These are phyloP conservation scores for Scolopax rusticola DNA, from an alignment of 2,797 vertebrate genomes.

Conservation along the genomic window DNA sequence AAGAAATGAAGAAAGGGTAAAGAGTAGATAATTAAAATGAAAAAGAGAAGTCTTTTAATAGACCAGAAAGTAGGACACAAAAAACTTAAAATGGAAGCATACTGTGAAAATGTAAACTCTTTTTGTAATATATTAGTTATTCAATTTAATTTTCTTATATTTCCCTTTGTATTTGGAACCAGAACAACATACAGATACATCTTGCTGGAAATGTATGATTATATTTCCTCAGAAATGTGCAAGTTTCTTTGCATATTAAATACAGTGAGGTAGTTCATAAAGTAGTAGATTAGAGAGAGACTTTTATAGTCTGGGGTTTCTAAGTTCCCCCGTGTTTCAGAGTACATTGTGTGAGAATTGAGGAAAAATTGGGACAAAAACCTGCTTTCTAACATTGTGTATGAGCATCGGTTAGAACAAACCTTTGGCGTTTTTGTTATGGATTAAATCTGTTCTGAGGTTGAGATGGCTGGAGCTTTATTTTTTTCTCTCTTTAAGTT, in stretches of 20 bases:
- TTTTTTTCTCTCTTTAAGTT: fast-evolving
- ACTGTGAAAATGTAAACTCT: not conserved
- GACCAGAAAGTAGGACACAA: not conserved
- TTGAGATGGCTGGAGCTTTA: not conserved
- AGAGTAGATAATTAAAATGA: constrained; percentile 20
- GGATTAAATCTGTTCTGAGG: not conserved
- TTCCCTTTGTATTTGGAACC: not conserved
- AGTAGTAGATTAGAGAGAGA: not conserved
- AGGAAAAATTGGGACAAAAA: not conserved
- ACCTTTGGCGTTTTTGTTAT: not conserved
- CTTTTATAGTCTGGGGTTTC: not conserved
- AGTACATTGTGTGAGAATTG: not conserved
- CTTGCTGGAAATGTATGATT: constrained; percentile 5
- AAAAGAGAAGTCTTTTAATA: constrained; percentile 25
- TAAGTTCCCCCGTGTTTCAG: not conserved
- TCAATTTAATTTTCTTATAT: not conserved
- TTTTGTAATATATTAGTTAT: not conserved
- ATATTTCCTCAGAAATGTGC: constrained; percentile 1
- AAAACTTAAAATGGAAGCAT: not conserved
- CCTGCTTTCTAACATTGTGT: not conserved
- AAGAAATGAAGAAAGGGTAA: constrained; percentile 9
- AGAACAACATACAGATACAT: not conserved
- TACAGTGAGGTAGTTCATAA: not conserved
- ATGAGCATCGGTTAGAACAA: not conserved
- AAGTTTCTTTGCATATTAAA: constrained; percentile 49